Evolutionary conservation across 2,888 invertebrate species (phyloP), one percentile per base, ranked within the genome.

Genomic region (Ormyrus thymus): DNA sequence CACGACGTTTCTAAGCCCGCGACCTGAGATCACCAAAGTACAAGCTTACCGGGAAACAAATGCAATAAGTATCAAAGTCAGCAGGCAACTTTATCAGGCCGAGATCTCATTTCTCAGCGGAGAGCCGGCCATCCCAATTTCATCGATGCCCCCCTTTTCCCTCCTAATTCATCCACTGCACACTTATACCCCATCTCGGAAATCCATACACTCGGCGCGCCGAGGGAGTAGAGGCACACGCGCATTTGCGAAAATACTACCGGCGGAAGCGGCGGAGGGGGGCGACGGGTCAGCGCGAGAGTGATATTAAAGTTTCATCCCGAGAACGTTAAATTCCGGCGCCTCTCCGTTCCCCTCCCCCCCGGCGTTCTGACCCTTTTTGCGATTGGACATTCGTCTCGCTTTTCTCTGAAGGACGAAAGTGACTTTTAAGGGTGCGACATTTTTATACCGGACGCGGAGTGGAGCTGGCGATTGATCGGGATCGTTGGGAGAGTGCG

Each of bases 291-390:
- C 78, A 70, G 53, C 59, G 15, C 56, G 64, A 55, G 76, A 61
- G 71, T 59, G 70, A 70, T 75, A 75, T 79, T 79, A 79, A 79
- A 79, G 58, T 79, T 79, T 79, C 70, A 79, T 75, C 53, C 58
- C 46, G 65, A 64, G 58, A 65, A 79, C 75, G 65, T 75, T 71
- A 65, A 79, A 78, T 73, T 78, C 73, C 56, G 10, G 15, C 68
- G 48, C 50, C 15, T 29, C 61, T n/a, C 43, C 58, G 10, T 45
- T 45, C 15, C 13, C 10, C 15, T 10, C 58, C 0, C 45, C 66
- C 0, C 45, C 45, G 11, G 6, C 29, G 5, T 55, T 11, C 58
- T 11, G 74, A 53, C 65, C 74, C 51, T 73, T 78, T 78, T 64
- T 15, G 55, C 64, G 69, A 78, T 74, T 69, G 78, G 53, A 78